Evolutionary conservation across 2,888 invertebrate species (phyloP).

Genomic region (Diplolepis rosae): DNA sequence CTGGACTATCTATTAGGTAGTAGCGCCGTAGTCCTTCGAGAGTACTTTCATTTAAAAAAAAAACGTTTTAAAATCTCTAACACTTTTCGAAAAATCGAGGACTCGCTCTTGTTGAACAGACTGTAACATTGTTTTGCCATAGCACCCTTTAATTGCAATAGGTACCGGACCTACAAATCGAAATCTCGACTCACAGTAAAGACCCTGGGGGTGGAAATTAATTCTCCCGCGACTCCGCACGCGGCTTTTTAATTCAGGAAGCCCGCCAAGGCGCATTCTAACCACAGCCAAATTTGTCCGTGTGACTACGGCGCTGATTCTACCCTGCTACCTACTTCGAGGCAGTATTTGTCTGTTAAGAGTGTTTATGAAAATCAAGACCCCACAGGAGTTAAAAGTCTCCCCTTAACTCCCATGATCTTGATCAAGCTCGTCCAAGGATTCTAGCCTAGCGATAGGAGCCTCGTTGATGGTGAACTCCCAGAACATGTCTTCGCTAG

Average conservation of each 20-base stretch:
- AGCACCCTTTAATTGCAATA: too few relatives aligned
- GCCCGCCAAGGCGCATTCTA: slow-evolving; percentile 44
- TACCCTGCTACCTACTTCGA: slow-evolving; percentile 45
- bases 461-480: slow-evolving; percentile 73
- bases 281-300: slow-evolving; percentile 61
- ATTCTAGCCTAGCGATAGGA: slow-evolving; percentile 81
- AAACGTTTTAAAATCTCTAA: too few relatives aligned
- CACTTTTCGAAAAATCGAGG: too few relatives aligned
- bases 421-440: slow-evolving; percentile 79
- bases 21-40: too few relatives aligned
- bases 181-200: neutral
- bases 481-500: slow-evolving; percentile 71
- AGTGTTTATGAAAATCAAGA: slow-evolving; percentile 12
- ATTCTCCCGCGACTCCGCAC: neutral
- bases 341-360: slow-evolving; percentile 45
- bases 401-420: slow-evolving; percentile 70
- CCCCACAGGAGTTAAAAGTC: neutral
- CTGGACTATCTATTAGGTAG: too few relatives aligned
- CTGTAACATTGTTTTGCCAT: too few relatives aligned
- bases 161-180: too few relatives aligned
- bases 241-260: slow-evolving; percentile 24
- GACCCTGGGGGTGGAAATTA: neutral
- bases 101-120: too few relatives aligned
- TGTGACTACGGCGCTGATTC: slow-evolving; percentile 58
- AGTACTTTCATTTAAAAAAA: too few relatives aligned